These are phyloP conservation scores for Remorina albescens DNA, from an alignment of 2,797 vertebrate species.

Conservation along the genomic window DNA sequence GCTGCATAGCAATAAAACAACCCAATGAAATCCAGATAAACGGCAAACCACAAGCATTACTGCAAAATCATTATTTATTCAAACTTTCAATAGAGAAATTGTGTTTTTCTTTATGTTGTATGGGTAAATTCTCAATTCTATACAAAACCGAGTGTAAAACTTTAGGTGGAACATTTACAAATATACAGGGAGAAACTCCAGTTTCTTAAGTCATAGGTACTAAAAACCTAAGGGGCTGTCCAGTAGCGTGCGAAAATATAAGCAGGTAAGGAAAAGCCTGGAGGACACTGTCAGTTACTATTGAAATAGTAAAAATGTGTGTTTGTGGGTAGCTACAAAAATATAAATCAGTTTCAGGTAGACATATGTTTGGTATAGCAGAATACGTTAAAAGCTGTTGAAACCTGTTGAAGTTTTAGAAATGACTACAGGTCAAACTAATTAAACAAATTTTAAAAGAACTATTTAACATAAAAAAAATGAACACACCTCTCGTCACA, in stretches of 20 bases:
- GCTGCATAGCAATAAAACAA: conserved; percentile 23
- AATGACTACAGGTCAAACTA: conserved; percentile 42
- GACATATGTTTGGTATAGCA: conserved; percentile 69
- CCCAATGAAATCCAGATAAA: not conserved
- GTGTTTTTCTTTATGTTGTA: conserved; percentile 88
- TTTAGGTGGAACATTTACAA: conserved; percentile 96
- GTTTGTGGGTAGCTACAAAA: conserved; percentile 71
- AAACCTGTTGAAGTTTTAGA: conserved; percentile 41
- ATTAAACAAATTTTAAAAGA: conserved; percentile 9
- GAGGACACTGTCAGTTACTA: conserved; percentile 46
- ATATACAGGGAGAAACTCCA: conserved; percentile 93
- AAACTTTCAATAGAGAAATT: conserved; percentile 76
- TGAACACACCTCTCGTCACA: conserved; percentile 26
- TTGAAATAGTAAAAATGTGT: conserved; percentile 66
- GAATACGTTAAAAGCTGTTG: conserved; percentile 51
- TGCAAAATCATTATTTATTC: conserved; percentile 81
- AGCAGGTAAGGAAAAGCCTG: conserved; percentile 44
- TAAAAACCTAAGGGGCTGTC: conserved; percentile 50
- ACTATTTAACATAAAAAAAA: conserved; percentile 1
- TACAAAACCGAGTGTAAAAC: conserved; percentile 97
- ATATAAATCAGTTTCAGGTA: conserved; percentile 68
- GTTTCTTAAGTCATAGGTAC: conserved; percentile 47
- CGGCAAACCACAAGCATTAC: conserved; percentile 14
- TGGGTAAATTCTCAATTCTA: conserved; percentile 95
- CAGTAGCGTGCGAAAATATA: conserved; percentile 50